Conservation (phyloP, 2,113 vertebrate species). For the Columba livia region DNA sequence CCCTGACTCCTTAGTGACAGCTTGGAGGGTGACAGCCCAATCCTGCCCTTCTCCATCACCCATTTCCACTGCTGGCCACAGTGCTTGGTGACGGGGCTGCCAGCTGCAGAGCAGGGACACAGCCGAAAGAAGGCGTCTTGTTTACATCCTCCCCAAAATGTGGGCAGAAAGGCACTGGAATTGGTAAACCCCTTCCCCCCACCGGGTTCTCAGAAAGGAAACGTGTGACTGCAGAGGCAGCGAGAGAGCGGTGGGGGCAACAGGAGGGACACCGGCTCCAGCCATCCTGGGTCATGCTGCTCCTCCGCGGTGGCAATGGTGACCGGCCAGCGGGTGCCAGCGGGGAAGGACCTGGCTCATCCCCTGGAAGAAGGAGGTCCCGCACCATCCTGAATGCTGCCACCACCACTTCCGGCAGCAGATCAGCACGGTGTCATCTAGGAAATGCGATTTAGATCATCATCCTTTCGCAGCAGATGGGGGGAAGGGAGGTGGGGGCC, state of each 20-base stretch:
- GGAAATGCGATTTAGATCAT: constrained; percentile 58
- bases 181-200: not conserved
- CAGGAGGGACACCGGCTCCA: rapidly evolving
- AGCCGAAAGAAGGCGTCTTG: rapidly evolving
- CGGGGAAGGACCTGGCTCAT: not conserved
- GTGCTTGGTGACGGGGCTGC: rapidly evolving
- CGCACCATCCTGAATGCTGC: not conserved
- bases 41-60: not conserved
- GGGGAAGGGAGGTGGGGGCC: constrained; percentile 31
- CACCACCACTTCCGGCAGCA: not conserved
- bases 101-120: not conserved
- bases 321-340: rapidly evolving
- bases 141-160: not conserved
- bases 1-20: not conserved
- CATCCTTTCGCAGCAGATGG: constrained; percentile 5
- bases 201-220: not conserved
- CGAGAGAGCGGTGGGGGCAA: rapidly evolving
- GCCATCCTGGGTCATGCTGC: not conserved
- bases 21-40: not conserved
- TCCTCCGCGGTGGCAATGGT: rapidly evolving
- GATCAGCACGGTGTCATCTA: not conserved
- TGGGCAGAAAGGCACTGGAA: not conserved
- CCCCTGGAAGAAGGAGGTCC: not conserved
- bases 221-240: not conserved
- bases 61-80: not conserved